Percentiles rank a stretch among this genome's conserved stretches.
phyloP scores from a whole-genome alignment of 2,797 vertebrate species.

The Macrochelys suwanniensis region DNA sequence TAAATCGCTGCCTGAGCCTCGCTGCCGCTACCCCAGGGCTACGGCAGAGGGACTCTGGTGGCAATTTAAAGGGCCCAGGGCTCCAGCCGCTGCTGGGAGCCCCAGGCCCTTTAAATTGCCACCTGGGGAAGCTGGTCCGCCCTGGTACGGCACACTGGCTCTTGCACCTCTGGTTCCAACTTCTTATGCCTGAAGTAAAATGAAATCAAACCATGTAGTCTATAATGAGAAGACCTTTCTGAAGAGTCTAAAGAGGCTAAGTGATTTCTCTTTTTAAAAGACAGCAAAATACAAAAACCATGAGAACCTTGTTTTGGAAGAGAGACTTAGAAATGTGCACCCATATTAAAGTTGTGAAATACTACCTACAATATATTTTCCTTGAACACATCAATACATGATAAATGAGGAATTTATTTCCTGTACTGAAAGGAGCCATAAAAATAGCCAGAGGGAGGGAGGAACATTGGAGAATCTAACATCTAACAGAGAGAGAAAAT shows the following conservation, averaged over 20 bases:
- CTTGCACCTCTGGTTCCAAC: not conserved
- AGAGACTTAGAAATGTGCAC: not conserved
- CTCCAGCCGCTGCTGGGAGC: too few species aligned
- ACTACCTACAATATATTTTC: not conserved
- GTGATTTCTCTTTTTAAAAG: not conserved
- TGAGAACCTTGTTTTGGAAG: not conserved
- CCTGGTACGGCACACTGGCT: too few species aligned
- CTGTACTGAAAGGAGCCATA: constrained; percentile 6
- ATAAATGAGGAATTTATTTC: constrained; percentile 7
- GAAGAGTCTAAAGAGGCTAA: not conserved
- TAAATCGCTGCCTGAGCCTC: too few species aligned
- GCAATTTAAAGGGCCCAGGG: too few species aligned
- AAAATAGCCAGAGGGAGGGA: not conserved
- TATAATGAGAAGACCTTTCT: not conserved
- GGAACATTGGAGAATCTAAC: not conserved
- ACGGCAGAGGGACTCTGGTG: too few species aligned
- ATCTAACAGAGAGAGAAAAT: not conserved
- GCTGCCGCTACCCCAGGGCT: too few species aligned
- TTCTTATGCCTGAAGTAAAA: not conserved
- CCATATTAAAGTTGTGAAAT: not conserved
- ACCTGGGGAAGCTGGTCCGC: too few species aligned
- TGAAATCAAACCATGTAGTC: not conserved
- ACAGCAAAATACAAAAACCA: constrained; percentile 6
- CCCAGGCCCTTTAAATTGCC: too few species aligned
- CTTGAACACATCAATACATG: not conserved